Evolutionary conservation across 2,113 vertebrate species (phyloP).

Genomic region (Pica pica): DNA sequence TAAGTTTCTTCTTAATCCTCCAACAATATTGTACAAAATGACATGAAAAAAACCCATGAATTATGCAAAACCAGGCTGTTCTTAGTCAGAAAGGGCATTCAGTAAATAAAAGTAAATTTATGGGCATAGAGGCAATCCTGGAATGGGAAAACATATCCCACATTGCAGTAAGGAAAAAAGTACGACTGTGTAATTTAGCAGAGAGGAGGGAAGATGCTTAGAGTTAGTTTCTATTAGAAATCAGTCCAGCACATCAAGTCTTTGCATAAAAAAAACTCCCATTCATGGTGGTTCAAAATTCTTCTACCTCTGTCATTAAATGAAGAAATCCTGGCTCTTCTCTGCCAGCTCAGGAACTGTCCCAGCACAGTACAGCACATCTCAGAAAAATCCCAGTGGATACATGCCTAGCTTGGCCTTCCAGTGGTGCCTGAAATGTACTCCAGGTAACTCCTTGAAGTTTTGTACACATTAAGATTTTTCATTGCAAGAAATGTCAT

Average conservation of each 20-base stretch:
- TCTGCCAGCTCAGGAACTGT: not conserved
- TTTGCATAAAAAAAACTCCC: not conserved
- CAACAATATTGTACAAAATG: not conserved
- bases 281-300: not conserved
- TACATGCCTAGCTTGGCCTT: not conserved
- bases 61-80: not conserved
- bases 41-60: not conserved
- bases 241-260: not conserved
- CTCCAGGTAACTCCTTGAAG: not conserved
- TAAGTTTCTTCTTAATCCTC: not conserved
- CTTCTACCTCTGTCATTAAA: not conserved
- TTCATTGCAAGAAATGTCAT: too few relatives aligned
- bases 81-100: not conserved
- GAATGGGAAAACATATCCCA: not conserved
- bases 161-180: not conserved
- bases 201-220: not conserved
- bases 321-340: not conserved
- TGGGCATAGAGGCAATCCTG: not conserved
- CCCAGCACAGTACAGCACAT: not conserved
- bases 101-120: not conserved
- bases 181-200: not conserved
- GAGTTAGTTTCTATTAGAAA: not conserved
- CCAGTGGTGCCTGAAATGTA: not conserved
- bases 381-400: not conserved
- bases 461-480: not conserved